Base-by-base conservation (phyloP, 2,113 vertebrate genomes). In the Oreotrochilus melanogaster region DNA sequence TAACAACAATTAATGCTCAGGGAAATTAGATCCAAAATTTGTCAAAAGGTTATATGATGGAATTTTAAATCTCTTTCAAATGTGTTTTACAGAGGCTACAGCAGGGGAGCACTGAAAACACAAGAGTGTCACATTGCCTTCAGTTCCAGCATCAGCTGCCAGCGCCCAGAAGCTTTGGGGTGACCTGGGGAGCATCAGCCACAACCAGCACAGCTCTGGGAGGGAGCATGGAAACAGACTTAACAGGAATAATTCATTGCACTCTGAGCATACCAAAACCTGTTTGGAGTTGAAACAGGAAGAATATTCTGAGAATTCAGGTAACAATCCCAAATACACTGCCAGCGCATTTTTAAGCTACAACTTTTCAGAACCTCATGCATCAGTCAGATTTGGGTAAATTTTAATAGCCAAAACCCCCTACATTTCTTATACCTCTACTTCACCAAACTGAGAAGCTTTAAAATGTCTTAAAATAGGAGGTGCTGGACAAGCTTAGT, bases 141-240 rank as follows among this genome's bases (percentile, higher is more conserved):
- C 65, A 8, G 51, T 1, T 35, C 66, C 8, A 13, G 43, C 64
- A 23, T 8, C 57, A 5, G 11, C 31, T 2, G 6, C 64, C n/a
- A 17, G 64, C 1, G 22, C 43, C 30, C 47, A 22, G 57, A 35
- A 33, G 39, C 39, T 39, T 13, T 19, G 47, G 33, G 57, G 25
- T 15, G 16, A 28, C 0, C n/a, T 30, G 66, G 43, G 70, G 22
- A 50, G 11, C 15, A 1, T 1, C 5, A 22, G 3, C 39, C 33
- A 10, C 1, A 33, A 7, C 43, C 45, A 2, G 43, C 4, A 53
- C 18, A 18, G 92, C 80, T 11, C 51, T 8, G 42, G 78, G 54
- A 10, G 6, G 48, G 39, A n/a, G 42, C 86, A 39, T 0, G 0
- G 15, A 3, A 2, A 15, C 0, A 2, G 2, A 45, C 73, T 28